Conservation (phyloP, 30 jellyfish, hydroid and myxozoan species). For the Chironex yamaguchii region DNA sequence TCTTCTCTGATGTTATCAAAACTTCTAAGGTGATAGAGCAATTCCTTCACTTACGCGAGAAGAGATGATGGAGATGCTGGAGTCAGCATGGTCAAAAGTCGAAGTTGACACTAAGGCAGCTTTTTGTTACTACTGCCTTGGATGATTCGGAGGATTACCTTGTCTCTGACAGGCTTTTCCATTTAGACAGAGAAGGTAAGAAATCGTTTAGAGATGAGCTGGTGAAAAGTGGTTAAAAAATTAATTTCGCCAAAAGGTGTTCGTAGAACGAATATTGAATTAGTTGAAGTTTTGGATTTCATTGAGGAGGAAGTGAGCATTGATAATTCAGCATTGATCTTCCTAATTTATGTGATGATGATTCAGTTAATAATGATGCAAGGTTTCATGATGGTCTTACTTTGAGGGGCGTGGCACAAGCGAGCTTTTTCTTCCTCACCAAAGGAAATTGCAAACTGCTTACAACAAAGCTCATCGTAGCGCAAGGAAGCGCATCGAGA, state of each 20-base stretch:
- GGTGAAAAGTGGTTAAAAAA: slow-evolving; percentile 15
- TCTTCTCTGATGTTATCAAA: slow-evolving; percentile 39
- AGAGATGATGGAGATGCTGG: slow-evolving; percentile 48
- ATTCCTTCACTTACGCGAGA: slow-evolving; percentile 73
- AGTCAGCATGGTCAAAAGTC: neutral
- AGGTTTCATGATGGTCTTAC: too few relatives aligned
- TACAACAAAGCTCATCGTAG: too few relatives aligned
- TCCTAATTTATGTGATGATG: too few relatives aligned
- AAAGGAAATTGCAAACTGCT: too few relatives aligned
- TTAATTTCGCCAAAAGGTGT: slow-evolving; percentile 49
- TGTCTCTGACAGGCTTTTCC: slow-evolving; percentile 46
- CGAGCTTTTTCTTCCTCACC: too few relatives aligned
- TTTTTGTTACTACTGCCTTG: slow-evolving; percentile 12
- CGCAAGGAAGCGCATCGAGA: too few relatives aligned
- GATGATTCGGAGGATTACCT: slow-evolving; percentile 22
- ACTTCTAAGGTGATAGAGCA: slow-evolving; percentile 21
- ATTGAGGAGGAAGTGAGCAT: too few relatives aligned
- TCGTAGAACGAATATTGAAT: too few relatives aligned
- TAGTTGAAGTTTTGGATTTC: too few relatives aligned
- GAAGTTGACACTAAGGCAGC: slow-evolving; percentile 5
- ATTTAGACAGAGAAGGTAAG: slow-evolving; percentile 26
- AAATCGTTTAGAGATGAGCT: slow-evolving; percentile 13
- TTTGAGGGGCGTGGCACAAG: too few relatives aligned
- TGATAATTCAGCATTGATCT: too few relatives aligned
- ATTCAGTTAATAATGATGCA: too few relatives aligned